Conservation (phyloP, 1,140 invertebrate genomes). For the Saccostrea cuccullata region DNA sequence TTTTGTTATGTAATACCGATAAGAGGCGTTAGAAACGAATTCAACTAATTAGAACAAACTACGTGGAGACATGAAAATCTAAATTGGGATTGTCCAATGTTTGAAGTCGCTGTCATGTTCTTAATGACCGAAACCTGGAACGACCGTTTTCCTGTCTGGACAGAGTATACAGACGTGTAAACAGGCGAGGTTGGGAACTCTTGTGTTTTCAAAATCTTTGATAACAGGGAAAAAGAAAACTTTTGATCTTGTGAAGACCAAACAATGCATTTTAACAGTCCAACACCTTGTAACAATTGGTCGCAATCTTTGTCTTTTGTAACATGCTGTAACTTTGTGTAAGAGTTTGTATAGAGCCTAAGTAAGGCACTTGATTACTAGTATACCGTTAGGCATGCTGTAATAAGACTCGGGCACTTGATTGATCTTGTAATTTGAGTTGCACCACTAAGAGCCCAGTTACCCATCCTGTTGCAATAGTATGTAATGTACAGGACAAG, state of each 20-base stretch:
- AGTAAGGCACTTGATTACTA: background rate
- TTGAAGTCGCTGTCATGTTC: slow-evolving; percentile 13
- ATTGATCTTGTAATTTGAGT: background rate
- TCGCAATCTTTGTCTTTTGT: background rate
- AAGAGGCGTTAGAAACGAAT: background rate
- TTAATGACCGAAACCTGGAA: background rate
- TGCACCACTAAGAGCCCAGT: background rate
- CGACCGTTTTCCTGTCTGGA: background rate
- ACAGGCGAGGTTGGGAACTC: background rate
- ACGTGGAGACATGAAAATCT: background rate
- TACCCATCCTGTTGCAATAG: background rate
- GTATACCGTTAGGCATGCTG: background rate
- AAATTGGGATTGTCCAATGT: background rate
- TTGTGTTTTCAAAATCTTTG: background rate
- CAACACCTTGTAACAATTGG: background rate
- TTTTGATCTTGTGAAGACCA: background rate
- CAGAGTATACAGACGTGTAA: background rate
- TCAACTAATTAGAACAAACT: background rate
- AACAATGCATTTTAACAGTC: background rate
- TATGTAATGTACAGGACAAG: background rate
- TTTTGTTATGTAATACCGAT: background rate
- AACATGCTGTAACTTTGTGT: background rate
- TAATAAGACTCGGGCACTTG: background rate
- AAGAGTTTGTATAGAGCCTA: background rate
- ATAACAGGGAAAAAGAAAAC: background rate